phyloP scores from a whole-genome alignment of 1,140 invertebrate genomes.

The Mamestra configurata region DNA sequence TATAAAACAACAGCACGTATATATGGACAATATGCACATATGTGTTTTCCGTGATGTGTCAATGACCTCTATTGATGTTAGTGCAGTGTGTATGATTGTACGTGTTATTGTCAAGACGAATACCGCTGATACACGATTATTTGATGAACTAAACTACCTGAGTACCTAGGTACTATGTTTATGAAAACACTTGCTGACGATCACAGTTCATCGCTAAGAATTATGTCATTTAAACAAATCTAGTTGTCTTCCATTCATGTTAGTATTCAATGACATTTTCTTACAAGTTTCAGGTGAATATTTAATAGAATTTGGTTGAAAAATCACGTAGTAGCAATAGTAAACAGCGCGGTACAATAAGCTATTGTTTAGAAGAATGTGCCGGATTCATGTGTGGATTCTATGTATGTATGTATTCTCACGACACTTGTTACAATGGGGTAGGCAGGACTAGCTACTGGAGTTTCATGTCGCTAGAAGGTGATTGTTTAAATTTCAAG shows the following conservation, averaged over 20 bases:
- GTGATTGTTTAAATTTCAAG: background rate
- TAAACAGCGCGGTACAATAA: constrained; percentile 47
- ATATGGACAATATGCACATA: constrained; percentile 37
- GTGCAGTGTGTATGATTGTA: constrained; percentile 42
- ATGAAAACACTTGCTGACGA: background rate
- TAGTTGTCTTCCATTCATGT: background rate
- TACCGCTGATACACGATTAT: constrained; percentile 3
- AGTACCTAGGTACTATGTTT: constrained; percentile 8
- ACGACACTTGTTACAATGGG: constrained; percentile 28
- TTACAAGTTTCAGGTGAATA: constrained; percentile 37
- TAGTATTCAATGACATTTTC: constrained; percentile 30
- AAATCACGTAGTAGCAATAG: constrained; percentile 31
- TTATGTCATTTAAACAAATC: constrained; percentile 28
- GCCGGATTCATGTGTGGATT: constrained; percentile 25
- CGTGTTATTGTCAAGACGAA: background rate
- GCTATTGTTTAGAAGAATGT: constrained; percentile 49
- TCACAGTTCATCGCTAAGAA: background rate
- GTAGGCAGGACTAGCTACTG: background rate
- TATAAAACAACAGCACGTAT: constrained; percentile 28
- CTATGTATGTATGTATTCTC: constrained; percentile 41
- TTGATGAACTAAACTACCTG: background rate
- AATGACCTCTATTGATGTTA: constrained; percentile 56
- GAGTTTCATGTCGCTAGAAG: background rate
- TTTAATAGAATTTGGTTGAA: constrained; percentile 47
- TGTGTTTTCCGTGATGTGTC: constrained; percentile 56